A percentile compares a stretch with the other conserved stretches of the same genome.
Evolutionary conservation across 2,888 invertebrate species (phyloP).

Genomic region (Steinernema carpocapsae): DNA sequence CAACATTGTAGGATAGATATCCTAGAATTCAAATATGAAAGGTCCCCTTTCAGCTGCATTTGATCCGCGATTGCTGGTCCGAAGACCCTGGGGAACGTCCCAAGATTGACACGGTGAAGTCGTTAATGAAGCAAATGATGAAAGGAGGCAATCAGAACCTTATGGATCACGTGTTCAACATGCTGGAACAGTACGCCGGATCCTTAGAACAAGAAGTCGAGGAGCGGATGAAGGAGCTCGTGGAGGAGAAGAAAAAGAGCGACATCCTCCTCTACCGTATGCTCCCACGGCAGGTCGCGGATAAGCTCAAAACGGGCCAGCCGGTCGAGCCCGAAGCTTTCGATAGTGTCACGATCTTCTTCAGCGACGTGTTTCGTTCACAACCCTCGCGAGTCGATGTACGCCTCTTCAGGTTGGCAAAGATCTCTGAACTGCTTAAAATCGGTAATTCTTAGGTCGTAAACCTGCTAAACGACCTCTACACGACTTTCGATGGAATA

Average conservation of each 20-base stretch:
- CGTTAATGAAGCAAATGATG: too few species aligned
- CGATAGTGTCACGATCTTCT: slow-evolving; percentile 61
- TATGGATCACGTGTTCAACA: slow-evolving; percentile 64
- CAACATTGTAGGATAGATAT: neutral
- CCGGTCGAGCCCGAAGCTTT: slow-evolving; percentile 60
- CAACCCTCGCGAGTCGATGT: slow-evolving; percentile 58
- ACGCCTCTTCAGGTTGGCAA: slow-evolving; percentile 62
- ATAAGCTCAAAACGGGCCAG: slow-evolving; percentile 61
- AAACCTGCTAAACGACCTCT: slow-evolving; percentile 61
- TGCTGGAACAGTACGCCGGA: slow-evolving; percentile 56
- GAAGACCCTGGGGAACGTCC: slow-evolving; percentile 61
- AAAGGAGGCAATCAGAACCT: too few species aligned
- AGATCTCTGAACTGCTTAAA: too few species aligned
- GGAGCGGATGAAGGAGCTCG: slow-evolving; percentile 59
- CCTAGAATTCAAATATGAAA: neutral
- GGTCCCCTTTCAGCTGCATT: slow-evolving; percentile 43
- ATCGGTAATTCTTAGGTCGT: too few species aligned
- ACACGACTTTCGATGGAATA: slow-evolving; percentile 61
- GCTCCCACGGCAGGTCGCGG: slow-evolving; percentile 62
- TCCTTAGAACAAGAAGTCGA: slow-evolving; percentile 61
- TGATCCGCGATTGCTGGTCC: slow-evolving; percentile 65
- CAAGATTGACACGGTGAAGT: too few species aligned
- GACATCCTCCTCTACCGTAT: slow-evolving; percentile 63
- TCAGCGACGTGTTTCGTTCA: slow-evolving; percentile 64
- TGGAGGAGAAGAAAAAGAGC: slow-evolving; percentile 63